Conservation (phyloP, 2,888 invertebrate species). For the Ryuthela nishihirai region DNA sequence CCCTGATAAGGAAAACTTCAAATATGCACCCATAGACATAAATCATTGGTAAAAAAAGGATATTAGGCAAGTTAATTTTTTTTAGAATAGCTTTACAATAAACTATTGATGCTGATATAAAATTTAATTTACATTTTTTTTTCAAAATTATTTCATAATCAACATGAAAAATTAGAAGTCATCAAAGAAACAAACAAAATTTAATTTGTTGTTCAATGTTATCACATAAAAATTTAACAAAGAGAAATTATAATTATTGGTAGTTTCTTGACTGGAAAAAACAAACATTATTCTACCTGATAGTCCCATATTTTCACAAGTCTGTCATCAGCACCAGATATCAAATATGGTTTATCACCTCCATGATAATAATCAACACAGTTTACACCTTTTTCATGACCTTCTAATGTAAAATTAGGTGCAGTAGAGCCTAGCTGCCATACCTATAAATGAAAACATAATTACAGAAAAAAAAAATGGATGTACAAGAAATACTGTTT, state of each 20-base stretch:
- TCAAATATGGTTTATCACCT: conserved; percentile 97
- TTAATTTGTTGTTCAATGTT: no score
- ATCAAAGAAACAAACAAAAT: no score
- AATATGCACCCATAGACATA: no score
- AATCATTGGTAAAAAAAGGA: no score
- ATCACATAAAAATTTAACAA: no score
- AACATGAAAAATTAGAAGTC: no score
- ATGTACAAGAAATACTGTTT: not conserved
- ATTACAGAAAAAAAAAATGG: not conserved
- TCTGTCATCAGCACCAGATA: conserved; percentile 97
- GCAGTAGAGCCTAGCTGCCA: conserved; percentile 98
- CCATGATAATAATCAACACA: conserved; percentile 99
- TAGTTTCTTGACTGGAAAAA: not conserved
- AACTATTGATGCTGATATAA: no score
- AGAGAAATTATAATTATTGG: not conserved
- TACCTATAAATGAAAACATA: conserved; percentile 56
- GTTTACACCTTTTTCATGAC: conserved; percentile 97
- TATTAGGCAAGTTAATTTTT: no score
- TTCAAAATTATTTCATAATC: no score
- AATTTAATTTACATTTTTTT: no score
- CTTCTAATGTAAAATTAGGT: conserved; percentile 96
- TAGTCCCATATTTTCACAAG: conserved; percentile 99
- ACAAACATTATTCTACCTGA: conserved; percentile 49
- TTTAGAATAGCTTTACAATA: no score
- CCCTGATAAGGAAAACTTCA: no score